Conservation (phyloP, 2,113 vertebrate genomes). For the Falco punctatus region DNA sequence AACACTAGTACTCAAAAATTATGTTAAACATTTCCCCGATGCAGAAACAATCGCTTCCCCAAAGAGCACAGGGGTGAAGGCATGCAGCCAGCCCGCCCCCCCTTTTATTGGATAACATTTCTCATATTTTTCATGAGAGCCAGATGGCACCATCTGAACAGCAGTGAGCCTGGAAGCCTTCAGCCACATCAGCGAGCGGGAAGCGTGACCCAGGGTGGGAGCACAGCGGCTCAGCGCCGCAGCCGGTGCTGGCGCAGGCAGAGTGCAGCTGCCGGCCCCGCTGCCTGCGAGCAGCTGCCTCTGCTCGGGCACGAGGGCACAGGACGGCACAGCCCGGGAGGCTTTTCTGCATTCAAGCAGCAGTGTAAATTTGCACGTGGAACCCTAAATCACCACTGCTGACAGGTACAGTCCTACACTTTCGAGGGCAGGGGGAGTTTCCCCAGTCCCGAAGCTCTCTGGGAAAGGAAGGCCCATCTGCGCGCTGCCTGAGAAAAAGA, state of each 20-base stretch:
- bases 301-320: not conserved
- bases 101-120: conserved; percentile 22
- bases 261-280: not conserved
- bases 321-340: rapidly evolving
- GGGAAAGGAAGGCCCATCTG: not conserved
- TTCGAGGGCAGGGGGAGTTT: not conserved
- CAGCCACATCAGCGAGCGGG: not conserved
- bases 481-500: not conserved
- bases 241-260: not conserved
- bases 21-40: not conserved
- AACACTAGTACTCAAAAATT: not conserved
- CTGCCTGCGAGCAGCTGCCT: not conserved
- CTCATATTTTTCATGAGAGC: conserved; percentile 34
- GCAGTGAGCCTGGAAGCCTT: conserved; percentile 27
- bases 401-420: not conserved
- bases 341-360: not conserved
- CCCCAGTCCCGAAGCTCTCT: not conserved
- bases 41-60: not conserved
- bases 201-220: not conserved
- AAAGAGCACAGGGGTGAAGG: not conserved
- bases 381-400: not conserved
- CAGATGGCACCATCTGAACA: conserved; percentile 61
- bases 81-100: not conserved
- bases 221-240: not conserved
- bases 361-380: not conserved